Evolutionary conservation across 2,113 vertebrate species (phyloP).

Genomic region (Oncorhynchus mykiss): DNA sequence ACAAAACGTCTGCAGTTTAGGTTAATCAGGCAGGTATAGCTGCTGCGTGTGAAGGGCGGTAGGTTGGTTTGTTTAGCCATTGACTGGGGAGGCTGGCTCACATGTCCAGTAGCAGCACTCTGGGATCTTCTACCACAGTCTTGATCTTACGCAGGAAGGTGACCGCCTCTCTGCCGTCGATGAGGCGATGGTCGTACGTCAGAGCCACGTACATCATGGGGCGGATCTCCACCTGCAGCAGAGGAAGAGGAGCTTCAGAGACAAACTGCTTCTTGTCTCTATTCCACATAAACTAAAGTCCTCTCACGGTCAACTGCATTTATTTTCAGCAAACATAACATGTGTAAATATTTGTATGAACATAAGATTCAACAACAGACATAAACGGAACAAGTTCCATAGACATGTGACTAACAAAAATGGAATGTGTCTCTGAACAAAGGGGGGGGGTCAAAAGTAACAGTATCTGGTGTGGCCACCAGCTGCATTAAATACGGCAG

Average conservation of each 20-base stretch:
- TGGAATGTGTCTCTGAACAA: too few relatives aligned
- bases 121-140: constrained; percentile 94
- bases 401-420: too few relatives aligned
- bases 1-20: constrained; percentile 25
- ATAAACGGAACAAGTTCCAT: too few relatives aligned
- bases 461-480: too few relatives aligned
- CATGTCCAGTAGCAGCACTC: constrained; percentile 92
- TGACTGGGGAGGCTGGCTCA: constrained; percentile 66
- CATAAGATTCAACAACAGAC: too few relatives aligned
- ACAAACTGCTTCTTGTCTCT: neutral
- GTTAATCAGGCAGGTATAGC: constrained; percentile 42
- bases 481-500: too few relatives aligned
- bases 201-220: constrained; percentile 99
- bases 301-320: too few relatives aligned
- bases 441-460: too few relatives aligned
- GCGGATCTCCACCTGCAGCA: constrained; percentile 87
- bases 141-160: constrained; percentile 98
- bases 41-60: constrained; percentile 46
- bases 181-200: constrained; percentile 95
- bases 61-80: constrained; percentile 34
- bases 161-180: constrained; percentile 97
- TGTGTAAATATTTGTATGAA: too few relatives aligned
- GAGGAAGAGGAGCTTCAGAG: neutral
- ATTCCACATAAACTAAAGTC: too few relatives aligned
- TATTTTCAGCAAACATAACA: too few relatives aligned